A percentile compares a stretch with the other conserved stretches of the same genome.
Conservation (phyloP, 1,140 invertebrate genomes). For the Solen grandis region DNA sequence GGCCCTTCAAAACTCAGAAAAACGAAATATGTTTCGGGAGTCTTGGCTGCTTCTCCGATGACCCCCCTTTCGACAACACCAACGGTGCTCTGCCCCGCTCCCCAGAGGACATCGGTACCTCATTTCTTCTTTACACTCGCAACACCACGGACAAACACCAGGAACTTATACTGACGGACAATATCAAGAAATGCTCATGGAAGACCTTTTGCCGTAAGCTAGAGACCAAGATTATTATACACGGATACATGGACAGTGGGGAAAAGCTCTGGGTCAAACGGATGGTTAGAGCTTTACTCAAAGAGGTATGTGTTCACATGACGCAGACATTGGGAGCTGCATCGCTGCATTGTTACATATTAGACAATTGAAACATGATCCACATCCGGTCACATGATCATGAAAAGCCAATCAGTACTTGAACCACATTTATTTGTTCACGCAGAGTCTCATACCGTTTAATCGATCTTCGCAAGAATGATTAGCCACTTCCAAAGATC, state of each 20-base stretch:
- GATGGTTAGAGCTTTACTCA: constrained; percentile 27
- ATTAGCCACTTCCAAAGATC: neutral
- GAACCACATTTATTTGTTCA: neutral
- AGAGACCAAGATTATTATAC: constrained; percentile 36
- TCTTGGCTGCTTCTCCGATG: constrained; percentile 5
- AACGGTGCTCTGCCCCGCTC: constrained; percentile 6
- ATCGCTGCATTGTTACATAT: neutral
- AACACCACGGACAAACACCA: neutral
- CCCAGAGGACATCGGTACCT: constrained; percentile 27
- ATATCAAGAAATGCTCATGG: constrained; percentile 25
- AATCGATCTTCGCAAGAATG: neutral
- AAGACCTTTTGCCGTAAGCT: constrained; percentile 16
- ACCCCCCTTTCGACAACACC: constrained; percentile 5
- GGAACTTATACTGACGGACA: constrained; percentile 28
- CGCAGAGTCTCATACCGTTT: neutral
- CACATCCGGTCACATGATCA: neutral
- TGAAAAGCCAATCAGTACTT: neutral
- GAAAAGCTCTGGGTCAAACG: constrained; percentile 26
- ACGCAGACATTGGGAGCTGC: neutral
- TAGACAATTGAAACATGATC: neutral
- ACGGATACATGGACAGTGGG: constrained; percentile 39
- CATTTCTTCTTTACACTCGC: constrained; percentile 27
- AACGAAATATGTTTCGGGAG: constrained; percentile 37
- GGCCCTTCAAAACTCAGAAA: neutral
- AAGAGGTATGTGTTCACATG: constrained; percentile 31